These are phyloP conservation scores for Lissonota sp. DNA, from an alignment of 2,888 invertebrate species.

Conservation along the genomic window DNA sequence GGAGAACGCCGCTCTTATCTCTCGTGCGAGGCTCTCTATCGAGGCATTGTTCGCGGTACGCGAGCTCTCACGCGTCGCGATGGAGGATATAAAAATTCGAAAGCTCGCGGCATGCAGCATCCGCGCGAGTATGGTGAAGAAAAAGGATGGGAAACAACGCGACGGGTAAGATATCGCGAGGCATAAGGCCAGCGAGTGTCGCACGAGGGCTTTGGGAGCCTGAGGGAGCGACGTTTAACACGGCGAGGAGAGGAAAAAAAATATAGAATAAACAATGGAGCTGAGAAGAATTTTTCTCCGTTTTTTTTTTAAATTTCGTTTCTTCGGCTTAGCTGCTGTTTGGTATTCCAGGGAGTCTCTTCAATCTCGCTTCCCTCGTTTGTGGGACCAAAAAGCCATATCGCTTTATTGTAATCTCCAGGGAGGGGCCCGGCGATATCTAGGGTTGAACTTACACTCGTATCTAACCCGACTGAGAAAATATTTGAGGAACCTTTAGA, in stretches of 20 bases:
- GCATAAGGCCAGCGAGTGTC: slow-evolving; percentile 17
- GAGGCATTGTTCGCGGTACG: slow-evolving; percentile 58
- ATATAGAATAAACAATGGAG: slow-evolving; percentile 25
- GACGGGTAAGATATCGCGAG: slow-evolving; percentile 16
- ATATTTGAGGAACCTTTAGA: slow-evolving; percentile 79
- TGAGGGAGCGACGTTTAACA: no score
- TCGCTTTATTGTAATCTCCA: slow-evolving; percentile 58
- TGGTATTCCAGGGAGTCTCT: slow-evolving; percentile 50
- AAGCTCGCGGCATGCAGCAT: slow-evolving; percentile 40
- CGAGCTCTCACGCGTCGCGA: slow-evolving; percentile 18
- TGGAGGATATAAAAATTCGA: slow-evolving; percentile 29
- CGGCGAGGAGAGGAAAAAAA: no score
- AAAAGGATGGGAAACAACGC: slow-evolving; percentile 20
- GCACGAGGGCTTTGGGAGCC: no score
- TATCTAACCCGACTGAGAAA: slow-evolving; percentile 82
- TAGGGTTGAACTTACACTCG: slow-evolving; percentile 65
- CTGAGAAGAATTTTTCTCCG: slow-evolving; percentile 2
- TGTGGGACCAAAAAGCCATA: slow-evolving; percentile 36
- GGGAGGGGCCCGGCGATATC: slow-evolving; percentile 72
- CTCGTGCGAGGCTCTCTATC: slow-evolving; percentile 34
- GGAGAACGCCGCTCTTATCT: slow-evolving; percentile 46
- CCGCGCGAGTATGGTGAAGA: neutral
- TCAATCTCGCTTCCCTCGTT: slow-evolving; percentile 5
- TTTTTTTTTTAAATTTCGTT: neutral
- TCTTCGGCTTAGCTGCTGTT: slow-evolving; percentile 34